Evolutionary conservation across 2,113 vertebrate genomes (phyloP).

Genomic region (Pachyramphus minor): DNA sequence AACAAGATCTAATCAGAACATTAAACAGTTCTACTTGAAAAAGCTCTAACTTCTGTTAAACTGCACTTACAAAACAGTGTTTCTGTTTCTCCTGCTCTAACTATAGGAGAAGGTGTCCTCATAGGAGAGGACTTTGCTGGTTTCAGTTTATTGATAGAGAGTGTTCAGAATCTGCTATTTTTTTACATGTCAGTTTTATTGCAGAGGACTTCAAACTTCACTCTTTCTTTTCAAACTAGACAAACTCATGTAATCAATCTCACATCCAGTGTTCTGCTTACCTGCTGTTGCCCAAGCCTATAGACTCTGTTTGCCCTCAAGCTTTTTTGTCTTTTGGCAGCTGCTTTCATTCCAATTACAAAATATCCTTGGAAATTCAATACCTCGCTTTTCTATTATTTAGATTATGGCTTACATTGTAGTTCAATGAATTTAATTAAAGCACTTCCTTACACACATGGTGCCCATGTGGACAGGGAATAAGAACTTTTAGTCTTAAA

Average conservation of each 20-base stretch:
- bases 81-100: neutral
- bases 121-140: neutral
- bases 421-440: conserved; percentile 54
- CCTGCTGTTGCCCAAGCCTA: conserved; percentile 3
- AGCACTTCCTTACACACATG: conserved; percentile 51
- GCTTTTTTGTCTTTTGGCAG: conserved; percentile 30
- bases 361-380: conserved; percentile 50
- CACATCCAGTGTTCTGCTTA: conserved; percentile 21
- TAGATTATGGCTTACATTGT: conserved; percentile 37
- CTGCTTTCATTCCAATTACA: conserved; percentile 24
- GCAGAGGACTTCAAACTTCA: neutral
- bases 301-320: conserved; percentile 12
- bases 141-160: neutral
- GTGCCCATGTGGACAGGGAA: conserved; percentile 48
- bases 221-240: neutral
- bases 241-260: conserved; percentile 10
- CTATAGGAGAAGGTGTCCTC: neutral
- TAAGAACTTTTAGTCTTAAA: neutral
- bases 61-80: neutral
- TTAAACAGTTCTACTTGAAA: neutral
- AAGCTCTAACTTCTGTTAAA: neutral
- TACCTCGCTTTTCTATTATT: conserved; percentile 57
- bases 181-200: neutral
- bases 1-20: neutral
- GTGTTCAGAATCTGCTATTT: neutral